These are phyloP conservation scores for Choloepus didactylus DNA, from an alignment of 2,797 vertebrate genomes.

Conservation along the genomic window DNA sequence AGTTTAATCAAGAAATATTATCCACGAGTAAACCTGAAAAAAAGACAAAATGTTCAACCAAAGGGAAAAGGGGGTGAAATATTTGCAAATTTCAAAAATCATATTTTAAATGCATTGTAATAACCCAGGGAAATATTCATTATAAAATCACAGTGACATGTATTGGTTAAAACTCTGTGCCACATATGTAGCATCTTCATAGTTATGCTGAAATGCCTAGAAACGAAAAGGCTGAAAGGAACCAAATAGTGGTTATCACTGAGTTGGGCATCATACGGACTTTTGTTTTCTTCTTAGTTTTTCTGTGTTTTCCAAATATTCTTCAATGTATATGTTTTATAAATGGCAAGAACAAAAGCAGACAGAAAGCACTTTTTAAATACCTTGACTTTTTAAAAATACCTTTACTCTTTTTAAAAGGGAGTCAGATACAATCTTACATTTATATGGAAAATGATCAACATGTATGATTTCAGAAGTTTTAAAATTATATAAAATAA, in stretches of 20 bases:
- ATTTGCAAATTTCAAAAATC: slow-evolving; percentile 9
- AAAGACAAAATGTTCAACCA: background rate
- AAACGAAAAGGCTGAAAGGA: background rate
- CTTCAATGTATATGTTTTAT: background rate
- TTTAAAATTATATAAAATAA: slow-evolving; percentile 51
- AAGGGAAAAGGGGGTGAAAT: background rate
- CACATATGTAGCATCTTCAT: background rate
- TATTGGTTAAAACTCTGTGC: background rate
- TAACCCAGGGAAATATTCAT: background rate
- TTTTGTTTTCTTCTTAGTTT: slow-evolving; percentile 54
- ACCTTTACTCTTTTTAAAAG: background rate
- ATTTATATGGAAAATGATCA: background rate
- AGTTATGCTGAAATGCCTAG: background rate
- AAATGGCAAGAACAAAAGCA: slow-evolving; percentile 36
- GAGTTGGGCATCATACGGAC: background rate
- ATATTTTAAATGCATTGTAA: slow-evolving; percentile 20
- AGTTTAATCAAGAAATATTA: background rate
- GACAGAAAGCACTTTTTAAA: background rate
- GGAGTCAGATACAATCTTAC: background rate
- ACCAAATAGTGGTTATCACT: background rate
- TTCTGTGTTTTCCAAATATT: slow-evolving; percentile 41
- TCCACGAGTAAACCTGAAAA: background rate
- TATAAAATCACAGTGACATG: background rate
- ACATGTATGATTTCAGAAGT: slow-evolving; percentile 29
- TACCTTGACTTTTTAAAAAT: background rate